Evolutionary conservation across 2,113 vertebrate species (phyloP), one percentile per base, ranked within the genome.

Genomic region (Mastomys natalensis): DNA sequence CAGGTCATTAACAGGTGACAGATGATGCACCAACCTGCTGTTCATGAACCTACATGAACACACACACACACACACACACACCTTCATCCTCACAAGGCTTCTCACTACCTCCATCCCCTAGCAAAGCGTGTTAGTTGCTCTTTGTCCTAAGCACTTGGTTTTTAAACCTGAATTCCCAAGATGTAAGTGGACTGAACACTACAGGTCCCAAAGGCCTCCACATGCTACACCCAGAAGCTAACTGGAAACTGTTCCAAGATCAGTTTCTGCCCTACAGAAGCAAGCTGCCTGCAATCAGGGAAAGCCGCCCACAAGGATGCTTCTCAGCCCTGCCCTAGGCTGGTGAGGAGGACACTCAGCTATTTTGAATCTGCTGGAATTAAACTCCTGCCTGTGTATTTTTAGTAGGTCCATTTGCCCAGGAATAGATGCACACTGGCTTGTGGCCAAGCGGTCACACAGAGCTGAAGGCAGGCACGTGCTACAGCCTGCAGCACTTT

Each of bases 391-490:
- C 86, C 86, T 85, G 97, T 64, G 97, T 98, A 98, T 98, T 98
- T 98, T 98, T 97, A 98, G 97, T 91, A 96, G 84, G 96, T 68
- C 93, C 96, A 91, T 95, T 97, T 97, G 93, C 96, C 93, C 24
- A 5, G 64, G 78, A 97, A 94, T 94, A 93, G 94, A 95, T 37
- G 73, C 87, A 43, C 0, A 2, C 78, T 97, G 96, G 96, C 95
- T 43, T 43, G 22, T 1, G 74, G 94, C 97, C 97, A 96, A 73
- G 70, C 7, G 87, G 97, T 92, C 97, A 95, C 96, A 95, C 86
- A 89, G 81, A 43, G 66, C 93, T 48, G 64, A 95, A 77, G 86
- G 90, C 86, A 93, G 93, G 72, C 95, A 90, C 24, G 19, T 82
- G 97, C 91, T 76, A 12, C 26, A 62, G 91, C 94, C 77, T 40